phyloP scores from a whole-genome alignment of 2,113 vertebrate genomes.

The Tyto alba region DNA sequence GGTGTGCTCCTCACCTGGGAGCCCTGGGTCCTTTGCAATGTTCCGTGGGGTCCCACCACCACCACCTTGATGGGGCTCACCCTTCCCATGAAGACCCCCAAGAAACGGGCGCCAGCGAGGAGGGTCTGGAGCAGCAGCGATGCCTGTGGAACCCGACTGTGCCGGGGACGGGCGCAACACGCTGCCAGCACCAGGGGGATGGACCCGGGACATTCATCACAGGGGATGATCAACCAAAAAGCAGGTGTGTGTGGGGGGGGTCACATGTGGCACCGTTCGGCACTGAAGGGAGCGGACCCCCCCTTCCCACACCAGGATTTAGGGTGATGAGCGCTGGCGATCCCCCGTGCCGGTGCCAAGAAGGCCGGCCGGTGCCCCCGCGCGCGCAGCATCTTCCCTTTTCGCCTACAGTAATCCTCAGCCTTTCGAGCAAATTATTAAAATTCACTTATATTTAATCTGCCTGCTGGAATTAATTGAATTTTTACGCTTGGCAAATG shows the following conservation, averaged over 20 bases:
- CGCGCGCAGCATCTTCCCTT: constrained; percentile 31
- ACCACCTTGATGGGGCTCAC: background rate
- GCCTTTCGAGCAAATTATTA: constrained; percentile 85
- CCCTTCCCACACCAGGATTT: background rate
- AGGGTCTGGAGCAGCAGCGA: background rate
- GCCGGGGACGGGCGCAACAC: accelerated
- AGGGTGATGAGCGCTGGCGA: background rate
- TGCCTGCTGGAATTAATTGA: constrained; percentile 89
- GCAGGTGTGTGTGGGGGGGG: accelerated
- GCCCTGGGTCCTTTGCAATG: accelerated
- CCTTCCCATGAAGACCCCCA: background rate
- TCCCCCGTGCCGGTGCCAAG: constrained; percentile 1
- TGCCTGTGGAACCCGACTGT: accelerated
- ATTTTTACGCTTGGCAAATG: constrained; percentile 86
- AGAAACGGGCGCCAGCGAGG: accelerated
- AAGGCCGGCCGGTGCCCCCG: background rate
- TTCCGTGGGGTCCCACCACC: background rate
- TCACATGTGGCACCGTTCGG: background rate
- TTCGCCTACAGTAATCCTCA: constrained; percentile 74
- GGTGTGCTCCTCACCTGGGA: background rate
- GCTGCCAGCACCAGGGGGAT: background rate
- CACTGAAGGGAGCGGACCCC: background rate
- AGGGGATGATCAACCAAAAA: background rate
- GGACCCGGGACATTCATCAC: accelerated
- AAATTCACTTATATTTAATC: constrained; percentile 89